These are phyloP conservation scores for Oceanodroma tethys DNA, from an alignment of 2,113 vertebrate genomes.

Conservation along the genomic window DNA sequence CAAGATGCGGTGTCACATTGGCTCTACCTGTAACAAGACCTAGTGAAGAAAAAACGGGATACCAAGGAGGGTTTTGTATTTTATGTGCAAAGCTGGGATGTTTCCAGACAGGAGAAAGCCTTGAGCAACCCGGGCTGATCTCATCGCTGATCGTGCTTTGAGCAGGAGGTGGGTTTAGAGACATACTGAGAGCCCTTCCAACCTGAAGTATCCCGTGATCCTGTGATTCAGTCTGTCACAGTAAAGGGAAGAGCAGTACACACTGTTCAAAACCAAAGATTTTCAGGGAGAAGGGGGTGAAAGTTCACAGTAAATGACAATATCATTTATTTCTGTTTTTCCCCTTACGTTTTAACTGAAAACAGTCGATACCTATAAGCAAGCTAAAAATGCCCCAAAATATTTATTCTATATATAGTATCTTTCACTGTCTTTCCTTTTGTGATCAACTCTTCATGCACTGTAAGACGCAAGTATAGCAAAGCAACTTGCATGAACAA, in stretches of 20 bases:
- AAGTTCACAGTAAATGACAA: neutral
- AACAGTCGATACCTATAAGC: neutral
- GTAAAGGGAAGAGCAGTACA: neutral
- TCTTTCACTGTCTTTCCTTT: neutral
- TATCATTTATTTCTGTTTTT: neutral
- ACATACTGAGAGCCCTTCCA: neutral
- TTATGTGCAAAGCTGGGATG: neutral
- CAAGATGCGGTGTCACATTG: neutral
- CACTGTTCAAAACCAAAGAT: neutral
- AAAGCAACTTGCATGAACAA: neutral
- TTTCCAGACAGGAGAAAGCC: neutral
- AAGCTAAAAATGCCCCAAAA: neutral
- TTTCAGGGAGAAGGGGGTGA: accelerated
- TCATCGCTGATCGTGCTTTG: neutral
- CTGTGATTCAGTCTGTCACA: neutral
- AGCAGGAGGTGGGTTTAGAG: neutral
- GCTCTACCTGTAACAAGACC: neutral
- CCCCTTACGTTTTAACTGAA: neutral
- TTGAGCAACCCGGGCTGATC: neutral
- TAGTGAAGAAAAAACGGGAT: neutral
- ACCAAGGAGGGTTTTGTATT: neutral
- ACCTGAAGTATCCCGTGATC: neutral
- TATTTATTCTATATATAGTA: neutral
- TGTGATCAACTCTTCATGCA: neutral
- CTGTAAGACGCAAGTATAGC: neutral